Conservation (phyloP, 1,140 invertebrate species). For the Diorhabda elongata region DNA sequence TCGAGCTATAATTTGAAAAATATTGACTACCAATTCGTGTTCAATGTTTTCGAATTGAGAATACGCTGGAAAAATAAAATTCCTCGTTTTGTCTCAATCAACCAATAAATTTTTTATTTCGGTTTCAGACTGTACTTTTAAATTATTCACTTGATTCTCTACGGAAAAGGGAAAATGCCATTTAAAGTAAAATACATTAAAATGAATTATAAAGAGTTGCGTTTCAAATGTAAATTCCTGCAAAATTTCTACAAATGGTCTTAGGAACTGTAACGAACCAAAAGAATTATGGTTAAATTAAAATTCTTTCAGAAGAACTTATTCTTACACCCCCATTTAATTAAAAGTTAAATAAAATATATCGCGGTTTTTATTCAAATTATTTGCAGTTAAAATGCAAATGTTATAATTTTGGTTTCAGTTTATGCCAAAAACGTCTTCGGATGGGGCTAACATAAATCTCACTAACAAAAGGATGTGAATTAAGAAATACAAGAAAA, state of each 20-base stretch:
- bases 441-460: too few relatives aligned
- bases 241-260: constrained; percentile 12
- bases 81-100: too few relatives aligned
- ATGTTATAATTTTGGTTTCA: constrained; percentile 14
- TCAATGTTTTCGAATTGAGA: too few relatives aligned
- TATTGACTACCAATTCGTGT: too few relatives aligned
- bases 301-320: constrained; percentile 1
- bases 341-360: constrained; percentile 18
- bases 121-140: neutral
- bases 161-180: neutral
- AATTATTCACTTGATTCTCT: neutral
- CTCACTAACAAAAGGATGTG: too few relatives aligned
- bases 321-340: constrained; percentile 17
- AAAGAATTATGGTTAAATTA: constrained; percentile 13
- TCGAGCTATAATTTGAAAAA: too few relatives aligned
- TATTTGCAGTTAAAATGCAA: constrained; percentile 16
- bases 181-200: neutral
- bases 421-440: neutral
- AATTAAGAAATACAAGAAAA: too few relatives aligned
- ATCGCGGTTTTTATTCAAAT: constrained; percentile 22
- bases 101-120: neutral
- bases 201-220: constrained; percentile 1
- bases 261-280: constrained; percentile 1
- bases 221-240: constrained; percentile 9
- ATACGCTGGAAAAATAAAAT: too few relatives aligned